Evolutionary conservation across 2,113 vertebrate genomes (phyloP).

Genomic region (Vireo altiloquus): DNA sequence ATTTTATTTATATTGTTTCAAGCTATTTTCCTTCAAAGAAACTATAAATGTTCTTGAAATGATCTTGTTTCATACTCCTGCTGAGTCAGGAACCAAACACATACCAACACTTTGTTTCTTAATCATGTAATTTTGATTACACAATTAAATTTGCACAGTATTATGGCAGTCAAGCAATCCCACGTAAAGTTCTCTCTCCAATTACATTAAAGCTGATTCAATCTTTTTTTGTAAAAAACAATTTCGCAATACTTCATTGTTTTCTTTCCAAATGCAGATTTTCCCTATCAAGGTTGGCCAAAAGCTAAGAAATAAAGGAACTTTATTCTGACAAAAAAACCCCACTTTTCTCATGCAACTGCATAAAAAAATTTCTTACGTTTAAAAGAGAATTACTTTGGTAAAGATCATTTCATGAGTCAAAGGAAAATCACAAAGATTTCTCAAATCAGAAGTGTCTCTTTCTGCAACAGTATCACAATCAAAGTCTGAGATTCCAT

Average conservation of each 20-base stretch:
- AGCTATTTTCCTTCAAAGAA: neutral
- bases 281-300: neutral
- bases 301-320: neutral
- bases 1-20: neutral
- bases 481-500: neutral
- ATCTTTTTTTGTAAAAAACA: neutral
- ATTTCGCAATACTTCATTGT: neutral
- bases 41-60: neutral
- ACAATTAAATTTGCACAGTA: neutral
- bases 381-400: neutral
- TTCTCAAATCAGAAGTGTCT: accelerated
- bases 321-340: neutral
- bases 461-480: neutral
- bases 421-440: neutral
- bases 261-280: neutral
- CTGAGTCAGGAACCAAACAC: neutral
- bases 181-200: neutral
- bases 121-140: neutral
- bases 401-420: neutral
- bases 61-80: neutral
- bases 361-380: neutral
- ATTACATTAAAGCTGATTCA: neutral
- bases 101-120: neutral
- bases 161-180: neutral
- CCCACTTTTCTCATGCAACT: neutral